phyloP scores from a whole-genome alignment of 2,113 vertebrate genomes.

The Bos indicus region DNA sequence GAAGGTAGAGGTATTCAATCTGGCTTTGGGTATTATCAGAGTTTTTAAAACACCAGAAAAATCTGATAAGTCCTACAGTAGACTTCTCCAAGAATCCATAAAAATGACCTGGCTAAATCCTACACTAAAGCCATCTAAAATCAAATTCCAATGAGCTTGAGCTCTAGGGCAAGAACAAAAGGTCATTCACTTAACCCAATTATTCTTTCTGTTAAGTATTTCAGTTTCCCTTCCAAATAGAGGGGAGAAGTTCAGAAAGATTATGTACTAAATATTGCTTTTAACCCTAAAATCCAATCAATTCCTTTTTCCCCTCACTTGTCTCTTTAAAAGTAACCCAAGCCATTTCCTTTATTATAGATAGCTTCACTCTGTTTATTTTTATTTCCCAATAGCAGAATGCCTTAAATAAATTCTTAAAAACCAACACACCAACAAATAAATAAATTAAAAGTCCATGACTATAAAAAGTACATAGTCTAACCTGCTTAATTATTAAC shows the following conservation, averaged over 20 bases:
- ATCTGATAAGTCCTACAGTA: not conserved
- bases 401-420: constrained; percentile 70
- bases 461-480: constrained; percentile 81
- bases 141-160: not conserved
- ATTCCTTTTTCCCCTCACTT: not conserved
- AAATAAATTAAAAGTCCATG: constrained; percentile 78
- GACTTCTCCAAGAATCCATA: constrained; percentile 6
- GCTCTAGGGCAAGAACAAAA: constrained; percentile 3
- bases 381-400: constrained; percentile 59
- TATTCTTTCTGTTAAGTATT: constrained; percentile 1
- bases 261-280: constrained; percentile 1
- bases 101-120: not conserved
- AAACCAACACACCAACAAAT: constrained; percentile 77
- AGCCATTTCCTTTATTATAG: constrained; percentile 42
- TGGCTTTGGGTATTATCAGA: not conserved
- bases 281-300: constrained; percentile 37
- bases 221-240: constrained; percentile 5
- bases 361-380: constrained; percentile 60
- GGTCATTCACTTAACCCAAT: not conserved
- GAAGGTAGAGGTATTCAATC: not conserved
- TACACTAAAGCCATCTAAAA: not conserved
- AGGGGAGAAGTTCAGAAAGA: constrained; percentile 5
- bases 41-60: not conserved
- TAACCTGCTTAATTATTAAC: constrained; percentile 85
- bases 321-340: constrained; percentile 52